Conservation (phyloP, 2,888 invertebrate species). For the Lepetodrilus schrolli region DNA sequence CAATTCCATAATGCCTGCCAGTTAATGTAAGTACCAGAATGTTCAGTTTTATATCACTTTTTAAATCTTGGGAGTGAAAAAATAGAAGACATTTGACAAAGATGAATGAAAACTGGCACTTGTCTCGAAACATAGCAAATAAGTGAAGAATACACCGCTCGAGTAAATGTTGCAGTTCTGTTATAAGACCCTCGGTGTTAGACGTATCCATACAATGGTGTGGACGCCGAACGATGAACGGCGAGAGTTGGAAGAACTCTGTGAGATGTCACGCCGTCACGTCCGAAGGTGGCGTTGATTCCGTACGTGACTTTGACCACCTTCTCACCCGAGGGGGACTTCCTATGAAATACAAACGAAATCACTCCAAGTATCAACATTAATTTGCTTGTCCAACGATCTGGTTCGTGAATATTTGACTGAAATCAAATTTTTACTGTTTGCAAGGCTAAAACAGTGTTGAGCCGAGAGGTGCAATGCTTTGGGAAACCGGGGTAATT, state of each 20-base stretch:
- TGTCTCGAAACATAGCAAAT: not conserved
- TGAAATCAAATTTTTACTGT: slow-evolving; percentile 33
- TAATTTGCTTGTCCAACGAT: slow-evolving; percentile 24
- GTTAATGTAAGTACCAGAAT: too few relatives aligned
- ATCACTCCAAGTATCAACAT: slow-evolving; percentile 2
- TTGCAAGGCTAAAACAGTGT: slow-evolving; percentile 24
- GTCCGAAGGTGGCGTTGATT: not conserved
- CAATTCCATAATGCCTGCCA: too few relatives aligned
- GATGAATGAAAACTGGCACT: slow-evolving; percentile 12
- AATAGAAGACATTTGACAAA: slow-evolving; percentile 18
- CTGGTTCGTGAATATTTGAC: slow-evolving; percentile 19
- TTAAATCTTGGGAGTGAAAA: too few relatives aligned
- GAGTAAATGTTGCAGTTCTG: not conserved
- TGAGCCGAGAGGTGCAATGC: not conserved
- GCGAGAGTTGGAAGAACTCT: not conserved
- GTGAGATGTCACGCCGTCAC: not conserved
- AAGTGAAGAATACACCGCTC: not conserved
- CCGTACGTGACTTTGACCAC: slow-evolving; percentile 1
- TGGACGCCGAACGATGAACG: not conserved
- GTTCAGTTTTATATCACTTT: too few relatives aligned
- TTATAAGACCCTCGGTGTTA: not conserved
- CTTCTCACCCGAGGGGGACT: not conserved
- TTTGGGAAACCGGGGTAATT: slow-evolving; percentile 21
- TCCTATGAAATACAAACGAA: slow-evolving; percentile 29
- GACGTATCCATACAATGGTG: not conserved